Evolutionary conservation across 2,113 vertebrate genomes (phyloP), one percentile per base, ranked within the genome.

Genomic region (Progne subis): DNA sequence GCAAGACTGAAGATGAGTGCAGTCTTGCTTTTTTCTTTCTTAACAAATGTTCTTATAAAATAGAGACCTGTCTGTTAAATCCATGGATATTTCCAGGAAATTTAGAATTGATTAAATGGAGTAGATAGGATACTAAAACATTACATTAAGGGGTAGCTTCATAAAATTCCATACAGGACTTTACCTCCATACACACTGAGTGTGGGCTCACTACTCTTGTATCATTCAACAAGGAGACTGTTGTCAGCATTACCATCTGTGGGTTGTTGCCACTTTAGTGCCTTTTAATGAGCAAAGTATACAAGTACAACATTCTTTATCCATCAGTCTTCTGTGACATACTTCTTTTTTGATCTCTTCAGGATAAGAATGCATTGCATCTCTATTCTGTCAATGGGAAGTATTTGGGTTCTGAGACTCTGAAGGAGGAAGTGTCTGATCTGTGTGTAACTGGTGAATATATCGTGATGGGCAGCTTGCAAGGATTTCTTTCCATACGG

Each of bases 331-430:
- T 91, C 12, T 56, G 56, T 85, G 44, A 91, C 39, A 12, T 25
- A 11, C 20, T 88, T 79, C 11, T 61, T 89, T 89, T 96, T 91
- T 93, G 8, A 77, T 96, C 61, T 96, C 18, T 93, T 65, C 95
- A 99, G 99, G 99, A 99, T 98, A 99, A 99, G 98, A 99, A 99
- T 81, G 98, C 98, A 3, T 98, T 99, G 41, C 99, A 99, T 96
- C 98, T 99, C 64, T 99, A 99, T 98, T 99, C 99, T 82, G 97
- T 99, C 50, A 99, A 99, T 89, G 99, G 99, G 82, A 99, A 99
- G 50, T 98, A 99, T 52, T 97, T 99, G 75, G 96, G 97, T 79
- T 99, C 98, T 26, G 98, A 99, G 96, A 96, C 96, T 55, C 98
- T 99, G 96, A 98, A 98, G 94, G 99, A 99, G 95, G 99, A 99